Evolutionary conservation across 2,113 vertebrate genomes (phyloP).

Genomic region (Chinchilla lanigera): DNA sequence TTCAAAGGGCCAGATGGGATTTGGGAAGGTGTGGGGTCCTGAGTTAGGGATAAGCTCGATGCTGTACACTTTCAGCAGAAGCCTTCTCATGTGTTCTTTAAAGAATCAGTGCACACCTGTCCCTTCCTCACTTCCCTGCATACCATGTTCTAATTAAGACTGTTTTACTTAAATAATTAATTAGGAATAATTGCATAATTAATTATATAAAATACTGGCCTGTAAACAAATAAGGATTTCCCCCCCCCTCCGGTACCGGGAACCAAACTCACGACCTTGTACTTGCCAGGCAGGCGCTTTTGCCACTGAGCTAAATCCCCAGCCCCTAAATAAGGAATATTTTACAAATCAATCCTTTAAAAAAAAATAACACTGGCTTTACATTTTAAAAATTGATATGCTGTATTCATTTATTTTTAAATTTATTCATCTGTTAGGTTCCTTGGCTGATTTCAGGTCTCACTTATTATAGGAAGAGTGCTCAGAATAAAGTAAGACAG

Average conservation of each 20-base stretch:
- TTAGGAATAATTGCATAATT: background rate
- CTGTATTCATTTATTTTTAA: background rate
- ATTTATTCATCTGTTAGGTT: background rate
- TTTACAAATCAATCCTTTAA: background rate
- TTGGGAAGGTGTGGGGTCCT: background rate
- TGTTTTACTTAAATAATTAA: background rate
- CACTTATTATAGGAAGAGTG: background rate
- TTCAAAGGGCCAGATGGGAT: background rate
- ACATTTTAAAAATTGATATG: background rate
- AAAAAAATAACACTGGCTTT: background rate
- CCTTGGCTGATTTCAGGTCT: background rate
- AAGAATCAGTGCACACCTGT: background rate
- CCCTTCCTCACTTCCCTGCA: background rate
- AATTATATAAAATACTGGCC: background rate
- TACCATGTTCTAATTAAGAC: background rate
- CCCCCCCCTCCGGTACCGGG: too few relatives aligned
- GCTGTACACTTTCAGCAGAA: background rate
- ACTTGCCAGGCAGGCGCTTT: too few relatives aligned
- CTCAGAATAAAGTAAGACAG: background rate
- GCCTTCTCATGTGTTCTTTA: background rate
- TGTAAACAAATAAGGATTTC: background rate
- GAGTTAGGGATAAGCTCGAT: background rate
- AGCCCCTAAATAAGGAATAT: too few relatives aligned
- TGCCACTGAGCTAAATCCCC: too few relatives aligned
- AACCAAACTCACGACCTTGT: too few relatives aligned